phyloP scores from a whole-genome alignment of 23 tunicate species.

The Diplosoma virens region DNA sequence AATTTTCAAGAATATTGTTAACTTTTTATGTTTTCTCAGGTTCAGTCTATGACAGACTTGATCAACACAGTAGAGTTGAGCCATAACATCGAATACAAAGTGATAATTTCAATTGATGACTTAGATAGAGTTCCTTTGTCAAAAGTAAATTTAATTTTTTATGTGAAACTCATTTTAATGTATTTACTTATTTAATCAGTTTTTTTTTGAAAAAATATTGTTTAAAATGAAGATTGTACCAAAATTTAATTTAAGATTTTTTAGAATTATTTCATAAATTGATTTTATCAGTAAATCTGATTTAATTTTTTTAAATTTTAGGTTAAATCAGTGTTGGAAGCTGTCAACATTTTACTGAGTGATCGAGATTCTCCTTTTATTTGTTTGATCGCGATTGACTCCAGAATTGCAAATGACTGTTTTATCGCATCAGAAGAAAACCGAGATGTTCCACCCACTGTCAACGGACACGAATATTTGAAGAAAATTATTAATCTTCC shows the following conservation, averaged over 20 bases:
- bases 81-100: constrained; percentile 50
- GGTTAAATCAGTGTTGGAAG: constrained; percentile 82
- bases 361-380: constrained; percentile 72
- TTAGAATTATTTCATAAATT: too few relatives aligned
- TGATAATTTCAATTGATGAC: constrained; percentile 82
- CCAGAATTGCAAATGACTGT: constrained; percentile 75
- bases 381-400: constrained; percentile 83
- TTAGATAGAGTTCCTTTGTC: constrained; percentile 66
- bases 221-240: too few relatives aligned
- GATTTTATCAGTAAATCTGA: too few relatives aligned
- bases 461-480: constrained; percentile 83
- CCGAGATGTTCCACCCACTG: constrained; percentile 23
- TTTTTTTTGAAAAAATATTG: not conserved
- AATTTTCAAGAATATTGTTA: too few relatives aligned
- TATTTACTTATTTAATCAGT: not conserved
- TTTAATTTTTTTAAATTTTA: too few relatives aligned
- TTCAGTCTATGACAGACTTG: constrained; percentile 45
- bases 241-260: too few relatives aligned
- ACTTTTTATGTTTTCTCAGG: too few relatives aligned
- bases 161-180: not conserved
- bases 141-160: constrained; percentile 31
- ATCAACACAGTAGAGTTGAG: constrained; percentile 48
- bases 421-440: constrained; percentile 50
- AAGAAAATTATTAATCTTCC: constrained; percentile 85
- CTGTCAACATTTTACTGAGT: constrained; percentile 79